These are phyloP conservation scores for Cryptotermes secundus DNA, from an alignment of 1,140 invertebrate genomes.

Conservation along the genomic window DNA sequence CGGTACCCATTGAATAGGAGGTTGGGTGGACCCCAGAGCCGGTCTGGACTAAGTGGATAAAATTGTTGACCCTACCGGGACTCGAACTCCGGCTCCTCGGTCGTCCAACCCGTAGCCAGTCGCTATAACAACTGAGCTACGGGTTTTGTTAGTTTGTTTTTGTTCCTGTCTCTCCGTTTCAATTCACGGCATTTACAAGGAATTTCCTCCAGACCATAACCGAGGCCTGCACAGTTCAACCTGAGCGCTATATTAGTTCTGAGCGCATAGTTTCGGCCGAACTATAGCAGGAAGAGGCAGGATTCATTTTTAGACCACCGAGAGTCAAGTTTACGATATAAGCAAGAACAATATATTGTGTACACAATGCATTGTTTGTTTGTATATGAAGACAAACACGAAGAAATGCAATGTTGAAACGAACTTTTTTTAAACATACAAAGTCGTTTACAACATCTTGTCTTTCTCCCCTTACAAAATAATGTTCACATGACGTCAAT, in stretches of 20 bases:
- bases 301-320: not conserved
- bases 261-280: not conserved
- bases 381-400: conserved; percentile 7
- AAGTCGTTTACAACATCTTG: conserved; percentile 7
- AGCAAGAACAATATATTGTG: conserved; percentile 13
- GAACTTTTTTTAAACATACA: not conserved
- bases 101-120: not conserved
- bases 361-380: conserved; percentile 17
- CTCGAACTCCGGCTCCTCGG: not conserved
- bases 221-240: no score
- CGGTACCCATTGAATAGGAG: no score
- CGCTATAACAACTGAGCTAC: not conserved
- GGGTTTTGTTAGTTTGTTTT: no score
- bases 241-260: not conserved
- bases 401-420: conserved; percentile 14
- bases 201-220: no score
- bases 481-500: conserved; percentile 16
- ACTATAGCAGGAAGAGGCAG: not conserved
- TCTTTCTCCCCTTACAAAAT: conserved; percentile 19
- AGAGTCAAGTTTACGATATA: not conserved
- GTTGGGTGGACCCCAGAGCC: no score
- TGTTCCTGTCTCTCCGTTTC: no score
- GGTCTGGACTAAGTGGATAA: no score
- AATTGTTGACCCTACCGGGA: no score
- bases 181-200: no score